These are phyloP conservation scores for Paramisgurnus dabryanus DNA, from an alignment of 2,113 vertebrate species.

Conservation along the genomic window DNA sequence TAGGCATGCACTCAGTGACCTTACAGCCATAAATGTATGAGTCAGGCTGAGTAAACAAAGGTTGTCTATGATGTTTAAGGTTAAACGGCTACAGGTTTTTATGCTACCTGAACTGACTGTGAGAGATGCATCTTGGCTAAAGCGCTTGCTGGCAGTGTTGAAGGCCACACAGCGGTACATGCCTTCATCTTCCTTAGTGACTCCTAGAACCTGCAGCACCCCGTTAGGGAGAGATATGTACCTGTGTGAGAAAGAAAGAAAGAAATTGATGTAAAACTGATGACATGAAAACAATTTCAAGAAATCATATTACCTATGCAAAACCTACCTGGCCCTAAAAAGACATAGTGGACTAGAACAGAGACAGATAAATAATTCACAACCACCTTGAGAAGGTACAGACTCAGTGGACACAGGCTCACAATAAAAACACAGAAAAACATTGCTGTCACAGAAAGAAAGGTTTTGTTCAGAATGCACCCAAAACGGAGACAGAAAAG, in stretches of 20 bases:
- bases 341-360: too few species aligned
- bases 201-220: conserved; percentile 91
- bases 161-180: conserved; percentile 86
- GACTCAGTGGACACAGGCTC: too few species aligned
- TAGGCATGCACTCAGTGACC: not conserved
- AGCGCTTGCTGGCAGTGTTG: conserved; percentile 77
- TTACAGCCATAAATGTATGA: not conserved
- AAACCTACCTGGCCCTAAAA: too few species aligned
- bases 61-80: not conserved
- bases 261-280: not conserved
- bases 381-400: too few species aligned
- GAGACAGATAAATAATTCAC: too few species aligned
- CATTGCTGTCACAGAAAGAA: too few species aligned
- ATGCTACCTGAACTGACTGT: conserved; percentile 80
- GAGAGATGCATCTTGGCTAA: conserved; percentile 84
- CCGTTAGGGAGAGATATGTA: conserved; percentile 91
- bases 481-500: too few species aligned
- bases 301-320: too few species aligned
- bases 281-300: too few species aligned
- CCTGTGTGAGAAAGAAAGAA: conserved; percentile 66
- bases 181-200: conserved; percentile 81
- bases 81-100: not conserved
- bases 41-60: not conserved
- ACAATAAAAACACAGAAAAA: too few species aligned
- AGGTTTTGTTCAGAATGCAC: too few species aligned